A percentile compares a stretch with the other conserved stretches of the same genome.
phyloP scores from a whole-genome alignment of 1,140 invertebrate genomes.

The Heliconius eleuchia region DNA sequence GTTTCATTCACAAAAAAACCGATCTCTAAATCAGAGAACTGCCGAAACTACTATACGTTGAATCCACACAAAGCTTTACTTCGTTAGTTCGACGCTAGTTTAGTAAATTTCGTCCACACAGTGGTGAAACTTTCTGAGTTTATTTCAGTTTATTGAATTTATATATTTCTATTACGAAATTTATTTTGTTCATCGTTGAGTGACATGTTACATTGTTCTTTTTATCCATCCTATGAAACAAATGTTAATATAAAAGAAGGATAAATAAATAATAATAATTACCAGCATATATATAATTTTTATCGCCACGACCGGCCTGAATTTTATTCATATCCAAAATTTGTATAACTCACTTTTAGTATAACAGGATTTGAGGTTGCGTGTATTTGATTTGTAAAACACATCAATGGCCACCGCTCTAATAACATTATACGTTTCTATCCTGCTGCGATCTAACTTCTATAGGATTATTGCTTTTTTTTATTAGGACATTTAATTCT shows the following conservation, averaged over 20 bases:
- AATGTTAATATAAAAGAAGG: too few species aligned
- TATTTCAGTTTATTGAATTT: background rate
- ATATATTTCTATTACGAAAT: background rate
- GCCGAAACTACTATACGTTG: background rate
- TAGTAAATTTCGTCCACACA: background rate
- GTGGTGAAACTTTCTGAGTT: background rate
- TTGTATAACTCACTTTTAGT: background rate
- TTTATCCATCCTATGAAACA: too few species aligned
- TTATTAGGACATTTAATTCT: background rate
- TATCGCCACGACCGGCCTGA: too few species aligned
- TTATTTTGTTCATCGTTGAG: too few species aligned
- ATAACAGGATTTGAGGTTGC: background rate
- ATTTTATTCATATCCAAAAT: too few species aligned
- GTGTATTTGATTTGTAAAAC: background rate
- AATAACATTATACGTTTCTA: background rate
- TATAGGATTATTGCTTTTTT: background rate
- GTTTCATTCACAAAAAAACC: background rate
- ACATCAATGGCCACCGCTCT: background rate
- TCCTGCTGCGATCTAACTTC: background rate
- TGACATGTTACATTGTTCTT: too few species aligned
- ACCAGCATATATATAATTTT: too few species aligned
- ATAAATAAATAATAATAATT: too few species aligned
- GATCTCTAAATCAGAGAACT: background rate
- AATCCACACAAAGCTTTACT: background rate
- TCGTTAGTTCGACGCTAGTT: background rate